Percentiles rank a stretch among this genome's conserved stretches.
Evolutionary conservation across 2,888 invertebrate genomes (phyloP).

Genomic region (Endomychus coccineus): DNA sequence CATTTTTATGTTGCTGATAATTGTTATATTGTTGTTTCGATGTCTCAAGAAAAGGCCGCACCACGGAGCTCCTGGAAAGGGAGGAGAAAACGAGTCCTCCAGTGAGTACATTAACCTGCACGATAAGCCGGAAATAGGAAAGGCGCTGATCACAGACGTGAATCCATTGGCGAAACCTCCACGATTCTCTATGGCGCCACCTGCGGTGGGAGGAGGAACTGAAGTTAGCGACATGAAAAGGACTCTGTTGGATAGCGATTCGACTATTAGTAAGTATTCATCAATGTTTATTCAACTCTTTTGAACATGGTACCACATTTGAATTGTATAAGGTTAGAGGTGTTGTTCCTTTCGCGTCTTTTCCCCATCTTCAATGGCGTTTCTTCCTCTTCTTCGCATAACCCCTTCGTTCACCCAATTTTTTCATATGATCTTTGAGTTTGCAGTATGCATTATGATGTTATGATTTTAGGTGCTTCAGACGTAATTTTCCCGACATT

Average conservation of each 20-base stretch:
- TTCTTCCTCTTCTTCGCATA: too few relatives aligned
- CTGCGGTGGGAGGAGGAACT: conserved; percentile 64
- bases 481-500: too few relatives aligned
- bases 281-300: too few relatives aligned
- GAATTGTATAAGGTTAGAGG: too few relatives aligned
- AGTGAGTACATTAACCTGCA: conserved; percentile 58
- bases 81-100: conserved; percentile 21
- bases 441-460: too few relatives aligned
- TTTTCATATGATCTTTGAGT: too few relatives aligned
- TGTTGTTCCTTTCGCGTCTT: too few relatives aligned
- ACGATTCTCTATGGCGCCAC: conserved; percentile 65
- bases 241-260: conserved; percentile 73
- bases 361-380: too few relatives aligned
- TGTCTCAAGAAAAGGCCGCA: conserved; percentile 23
- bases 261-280: conserved; percentile 50
- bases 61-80: conserved; percentile 13
- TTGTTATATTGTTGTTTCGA: conserved; percentile 42
- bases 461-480: too few relatives aligned
- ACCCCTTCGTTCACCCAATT: too few relatives aligned
- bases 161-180: conserved; percentile 82
- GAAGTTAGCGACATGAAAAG: conserved; percentile 78
- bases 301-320: too few relatives aligned
- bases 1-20: conserved; percentile 45
- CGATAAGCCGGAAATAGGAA: conserved; percentile 76
- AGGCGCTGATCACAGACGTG: conserved; percentile 74